Conservation (phyloP, 1,140 invertebrate genomes). For the Tetramorium alpestre region DNA sequence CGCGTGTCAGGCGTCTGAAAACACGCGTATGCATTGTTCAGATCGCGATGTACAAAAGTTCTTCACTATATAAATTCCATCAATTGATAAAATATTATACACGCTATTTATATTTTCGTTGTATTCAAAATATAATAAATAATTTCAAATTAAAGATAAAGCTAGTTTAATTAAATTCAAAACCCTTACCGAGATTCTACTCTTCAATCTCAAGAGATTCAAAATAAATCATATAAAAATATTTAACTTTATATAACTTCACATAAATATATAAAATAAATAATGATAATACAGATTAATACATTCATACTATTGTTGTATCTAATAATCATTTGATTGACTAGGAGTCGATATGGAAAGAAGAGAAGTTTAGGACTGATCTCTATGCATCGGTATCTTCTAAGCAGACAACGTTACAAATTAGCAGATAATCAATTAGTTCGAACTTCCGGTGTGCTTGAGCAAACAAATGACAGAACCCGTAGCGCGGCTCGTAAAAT, state of each 20-base stretch:
- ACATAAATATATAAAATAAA: conserved; percentile 10
- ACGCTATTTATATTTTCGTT: neutral
- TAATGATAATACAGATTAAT: neutral
- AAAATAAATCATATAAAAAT: neutral
- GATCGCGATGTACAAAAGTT: conserved; percentile 45
- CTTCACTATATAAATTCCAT: neutral
- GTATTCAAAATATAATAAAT: neutral
- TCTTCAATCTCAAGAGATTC: neutral
- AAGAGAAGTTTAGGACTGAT: neutral
- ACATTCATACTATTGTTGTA: neutral
- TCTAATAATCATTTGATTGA: neutral
- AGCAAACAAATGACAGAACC: conserved; percentile 79
- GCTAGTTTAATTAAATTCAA: neutral
- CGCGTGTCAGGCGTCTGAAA: conserved; percentile 46
- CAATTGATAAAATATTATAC: neutral
- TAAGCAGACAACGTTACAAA: conserved; percentile 77
- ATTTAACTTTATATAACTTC: neutral
- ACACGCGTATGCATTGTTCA: conserved; percentile 45
- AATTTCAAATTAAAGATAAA: neutral
- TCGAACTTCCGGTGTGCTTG: conserved; percentile 77
- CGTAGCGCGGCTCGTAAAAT: conserved; percentile 77
- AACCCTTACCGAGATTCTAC: neutral
- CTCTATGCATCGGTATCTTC: conserved; percentile 14
- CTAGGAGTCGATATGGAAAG: too few species aligned
- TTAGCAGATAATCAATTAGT: conserved; percentile 82